Base-by-base conservation (phyloP, 2,888 invertebrate genomes). In the Papilio protenor region DNA sequence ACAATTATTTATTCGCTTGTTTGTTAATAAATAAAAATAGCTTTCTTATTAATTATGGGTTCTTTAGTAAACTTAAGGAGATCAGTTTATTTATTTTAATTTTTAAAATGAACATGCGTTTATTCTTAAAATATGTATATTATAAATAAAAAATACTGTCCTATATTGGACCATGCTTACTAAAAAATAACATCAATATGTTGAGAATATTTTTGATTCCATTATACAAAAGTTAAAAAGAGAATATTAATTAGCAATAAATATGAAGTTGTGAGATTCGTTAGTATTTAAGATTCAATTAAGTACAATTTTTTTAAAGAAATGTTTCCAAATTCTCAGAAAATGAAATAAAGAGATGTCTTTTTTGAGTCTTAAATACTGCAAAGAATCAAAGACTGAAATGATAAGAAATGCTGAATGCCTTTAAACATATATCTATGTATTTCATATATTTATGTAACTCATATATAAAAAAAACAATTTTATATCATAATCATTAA, bases 381-480 rank as follows among this genome's bases (percentile, higher is more conserved):
- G 52, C 23, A 40, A 52, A 40, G 8, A 59, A 33, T 59, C 40
- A 74, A 52, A 75, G 78, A 78, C 78, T 78, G 75, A 72, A 78
- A 74, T 23, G 45, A 75, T 57, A 73, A 75, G 64, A 78, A 77
- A 69, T 80, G 49, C 59, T 47, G 14, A 64, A 70, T 59, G 47
- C 61, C 55, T 73, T 77, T 69, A 45, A 18, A 16, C n/a, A 45
- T 66, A 45, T 72, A 52, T 72, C 6, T 40, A 6, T 66, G 23
- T 57, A 52, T 73, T 73, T 14, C 23, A 64, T 49, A 59, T 77
- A 55, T 73, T 64, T 73, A n/a, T 64, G 40, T 73, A 33, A 47
- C 27, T 0, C 72, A 64, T 52, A 27, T 66, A 77, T 6, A 61
- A 66, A 77, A 66, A 64, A 75, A 61, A 77, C 45, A 75, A 45